Evolutionary conservation across 2,797 vertebrate species (phyloP).

Genomic region (Micrastur ruficollis): DNA sequence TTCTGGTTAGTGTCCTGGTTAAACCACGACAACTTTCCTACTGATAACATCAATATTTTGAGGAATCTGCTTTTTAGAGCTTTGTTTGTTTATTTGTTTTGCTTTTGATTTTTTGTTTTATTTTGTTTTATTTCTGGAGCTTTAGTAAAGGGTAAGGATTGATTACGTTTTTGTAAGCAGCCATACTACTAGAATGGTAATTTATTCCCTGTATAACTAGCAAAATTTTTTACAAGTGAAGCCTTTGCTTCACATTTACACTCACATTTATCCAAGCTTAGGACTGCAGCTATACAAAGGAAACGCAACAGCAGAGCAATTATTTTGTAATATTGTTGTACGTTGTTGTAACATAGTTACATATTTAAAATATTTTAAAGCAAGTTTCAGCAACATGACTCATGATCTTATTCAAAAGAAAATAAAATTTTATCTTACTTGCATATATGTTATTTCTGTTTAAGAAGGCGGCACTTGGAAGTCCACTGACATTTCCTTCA

Average conservation of each 20-base stretch:
- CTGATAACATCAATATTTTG: not conserved
- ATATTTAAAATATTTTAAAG: not conserved
- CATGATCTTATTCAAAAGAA: not conserved
- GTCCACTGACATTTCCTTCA: not conserved
- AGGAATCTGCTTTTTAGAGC: not conserved
- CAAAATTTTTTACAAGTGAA: not conserved
- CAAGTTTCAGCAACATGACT: not conserved
- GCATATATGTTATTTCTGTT: not conserved
- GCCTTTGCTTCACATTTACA: not conserved
- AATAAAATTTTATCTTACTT: not conserved
- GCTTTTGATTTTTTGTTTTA: not conserved
- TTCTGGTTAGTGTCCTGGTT: too few species aligned
- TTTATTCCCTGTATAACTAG: accelerated
- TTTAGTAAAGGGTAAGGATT: not conserved
- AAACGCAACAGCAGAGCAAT: not conserved
- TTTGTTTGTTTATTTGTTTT: not conserved
- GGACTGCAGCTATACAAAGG: not conserved
- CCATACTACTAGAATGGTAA: not conserved
- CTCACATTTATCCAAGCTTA: not conserved
- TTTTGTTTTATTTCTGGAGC: not conserved
- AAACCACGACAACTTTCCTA: not conserved
- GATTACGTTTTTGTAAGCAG: not conserved
- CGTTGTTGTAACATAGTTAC: not conserved
- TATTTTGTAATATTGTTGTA: not conserved
- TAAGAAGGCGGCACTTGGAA: not conserved